These are phyloP conservation scores for Acanthopleura granulata DNA, from an alignment of 2,888 invertebrate species.

Conservation along the genomic window DNA sequence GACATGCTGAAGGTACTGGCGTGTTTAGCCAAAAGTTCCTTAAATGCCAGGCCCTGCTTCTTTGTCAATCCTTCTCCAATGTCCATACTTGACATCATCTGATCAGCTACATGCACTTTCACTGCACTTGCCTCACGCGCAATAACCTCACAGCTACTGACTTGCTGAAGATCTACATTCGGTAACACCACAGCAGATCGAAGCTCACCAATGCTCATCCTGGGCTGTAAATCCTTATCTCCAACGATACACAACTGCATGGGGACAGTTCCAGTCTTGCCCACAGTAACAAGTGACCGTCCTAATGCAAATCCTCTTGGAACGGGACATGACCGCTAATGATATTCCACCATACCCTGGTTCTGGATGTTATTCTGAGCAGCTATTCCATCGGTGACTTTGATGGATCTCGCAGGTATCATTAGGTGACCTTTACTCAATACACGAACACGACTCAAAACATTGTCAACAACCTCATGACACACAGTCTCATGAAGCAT, in stretches of 20 bases:
- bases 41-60: neutral
- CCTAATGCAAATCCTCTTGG: neutral
- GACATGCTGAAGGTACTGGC: neutral
- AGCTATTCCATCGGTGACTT: neutral
- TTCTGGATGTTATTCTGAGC: neutral
- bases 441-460: neutral
- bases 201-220: neutral
- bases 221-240: slow-evolving; percentile 10
- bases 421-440: neutral
- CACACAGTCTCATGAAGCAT: neutral
- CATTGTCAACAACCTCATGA: neutral
- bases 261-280: neutral
- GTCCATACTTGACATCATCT: neutral
- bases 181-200: neutral
- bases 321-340: neutral
- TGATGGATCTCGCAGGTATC: neutral
- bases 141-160: slow-evolving; percentile 11
- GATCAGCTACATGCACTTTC: neutral
- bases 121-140: neutral
- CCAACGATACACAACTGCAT: slow-evolving; percentile 14
- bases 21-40: neutral
- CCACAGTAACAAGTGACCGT: neutral
- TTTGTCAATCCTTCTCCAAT: neutral
- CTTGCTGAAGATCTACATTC: neutral
- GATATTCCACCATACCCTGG: neutral